Base-by-base conservation (phyloP, 2,888 invertebrate genomes). In the Thymelicus acteon region DNA sequence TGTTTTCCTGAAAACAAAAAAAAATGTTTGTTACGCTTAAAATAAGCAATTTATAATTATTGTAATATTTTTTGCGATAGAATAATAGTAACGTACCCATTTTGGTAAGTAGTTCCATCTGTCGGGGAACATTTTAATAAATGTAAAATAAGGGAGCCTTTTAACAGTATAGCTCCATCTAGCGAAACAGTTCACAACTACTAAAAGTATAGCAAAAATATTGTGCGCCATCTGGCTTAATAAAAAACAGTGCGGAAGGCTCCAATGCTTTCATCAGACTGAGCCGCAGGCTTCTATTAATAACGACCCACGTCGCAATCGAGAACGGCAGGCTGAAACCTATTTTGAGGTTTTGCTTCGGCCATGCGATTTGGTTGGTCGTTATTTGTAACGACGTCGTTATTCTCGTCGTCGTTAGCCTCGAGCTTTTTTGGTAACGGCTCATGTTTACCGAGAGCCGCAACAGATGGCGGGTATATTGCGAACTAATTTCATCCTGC, bases 371-470 rank as follows among this genome's bases (percentile, higher is more conserved):
- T 78, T 77, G 76, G 82, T 77, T 81, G 82, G 78, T 80, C 81
- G 82, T 78, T 81, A 82, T 80, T 76, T 82, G 82, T 81, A 81
- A 82, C 80, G 75, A 73, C 79, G 80, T 80, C 90, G 88, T 88
- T 90, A 89, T 87, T 88, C 79, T 84, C 86, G 88, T 84, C 81
- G 80, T 77, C 89, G 87, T 88, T 87, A 87, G 76, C 77, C 77
- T 57, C 75, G 75, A 76, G 77, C 81, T 75, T 77, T 75, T 82
- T 77, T 76, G 79, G 81, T 63, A 68, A 73, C 75, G 72, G 72
- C 72, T 66, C 72, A 70, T 78, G 82, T 83, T 82, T 74, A 72
- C 72, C 72, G 76, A 75, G 74, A 67, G 72, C 66, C 67, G 74
- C 83, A 77, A 76, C 81, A 89, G 88, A 87, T 89, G 88, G 88